Evolutionary conservation across 2,113 vertebrate species (phyloP).

Genomic region (Gnathonemus echidnorhynchus): DNA sequence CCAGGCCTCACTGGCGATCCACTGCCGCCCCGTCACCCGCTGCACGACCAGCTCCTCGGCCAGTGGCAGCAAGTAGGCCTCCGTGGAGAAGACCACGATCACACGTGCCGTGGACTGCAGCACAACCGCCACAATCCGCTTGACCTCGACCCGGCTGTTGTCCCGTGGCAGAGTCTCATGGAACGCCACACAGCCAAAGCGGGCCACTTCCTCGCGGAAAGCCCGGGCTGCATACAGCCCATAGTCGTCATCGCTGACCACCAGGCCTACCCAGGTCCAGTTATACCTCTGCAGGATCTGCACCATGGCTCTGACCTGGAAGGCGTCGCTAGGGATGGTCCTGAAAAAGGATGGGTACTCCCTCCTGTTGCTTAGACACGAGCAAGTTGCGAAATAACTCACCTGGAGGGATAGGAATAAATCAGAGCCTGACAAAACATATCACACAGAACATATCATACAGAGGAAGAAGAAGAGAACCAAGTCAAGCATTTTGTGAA

Average conservation of each 20-base stretch:
- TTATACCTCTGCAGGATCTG: constrained; percentile 41
- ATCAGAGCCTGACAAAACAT: background rate
- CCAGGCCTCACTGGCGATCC: constrained; percentile 63
- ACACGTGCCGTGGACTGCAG: constrained; percentile 39
- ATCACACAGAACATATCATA: background rate
- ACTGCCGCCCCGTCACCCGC: constrained; percentile 55
- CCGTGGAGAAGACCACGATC: constrained; percentile 36
- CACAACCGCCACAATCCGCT: constrained; percentile 47
- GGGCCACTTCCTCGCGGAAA: constrained; percentile 37
- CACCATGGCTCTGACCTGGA: constrained; percentile 42
- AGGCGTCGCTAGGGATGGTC: constrained; percentile 26
- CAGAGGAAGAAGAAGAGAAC: background rate
- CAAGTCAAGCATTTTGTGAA: background rate
- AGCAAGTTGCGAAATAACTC: constrained; percentile 21
- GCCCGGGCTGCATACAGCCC: constrained; percentile 42
- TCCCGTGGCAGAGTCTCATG: constrained; percentile 43
- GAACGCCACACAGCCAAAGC: constrained; percentile 48
- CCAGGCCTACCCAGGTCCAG: constrained; percentile 50
- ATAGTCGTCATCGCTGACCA: constrained; percentile 52
- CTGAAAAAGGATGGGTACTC: constrained; percentile 42
- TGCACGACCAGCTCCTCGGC: constrained; percentile 49
- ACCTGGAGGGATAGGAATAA: background rate
- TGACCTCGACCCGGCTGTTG: constrained; percentile 33
- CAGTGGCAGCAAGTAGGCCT: constrained; percentile 39
- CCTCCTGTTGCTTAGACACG: constrained; percentile 25